Percentiles rank a stretch among this genome's conserved stretches.
Conservation (phyloP, 1,140 invertebrate species). For the Saccostrea glomerata region DNA sequence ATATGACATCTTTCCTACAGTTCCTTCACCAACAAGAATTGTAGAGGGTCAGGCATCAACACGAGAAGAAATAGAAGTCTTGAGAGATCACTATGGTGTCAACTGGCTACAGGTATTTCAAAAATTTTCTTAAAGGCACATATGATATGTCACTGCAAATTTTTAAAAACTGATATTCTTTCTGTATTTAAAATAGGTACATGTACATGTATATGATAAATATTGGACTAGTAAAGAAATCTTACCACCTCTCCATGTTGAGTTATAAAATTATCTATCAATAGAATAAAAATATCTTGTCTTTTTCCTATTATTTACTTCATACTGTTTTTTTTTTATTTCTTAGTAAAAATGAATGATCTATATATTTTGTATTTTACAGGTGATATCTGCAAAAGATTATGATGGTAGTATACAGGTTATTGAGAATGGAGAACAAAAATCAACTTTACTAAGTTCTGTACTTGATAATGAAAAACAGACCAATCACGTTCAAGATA, state of each 20-base stretch:
- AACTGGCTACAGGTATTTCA: conserved; percentile 61
- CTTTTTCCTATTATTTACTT: too few relatives aligned
- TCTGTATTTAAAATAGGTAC: too few relatives aligned
- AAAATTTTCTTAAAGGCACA: background rate
- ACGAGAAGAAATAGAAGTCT: conserved; percentile 57
- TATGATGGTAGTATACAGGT: background rate
- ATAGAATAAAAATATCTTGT: too few relatives aligned
- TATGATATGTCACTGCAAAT: background rate
- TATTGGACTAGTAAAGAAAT: too few relatives aligned
- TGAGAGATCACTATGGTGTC: conserved; percentile 63
- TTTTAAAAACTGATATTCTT: background rate
- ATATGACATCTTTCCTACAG: conserved; percentile 7
- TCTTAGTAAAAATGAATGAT: too few relatives aligned
- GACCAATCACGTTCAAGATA: conserved; percentile 18
- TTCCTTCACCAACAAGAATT: conserved; percentile 40
- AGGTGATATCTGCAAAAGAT: background rate
- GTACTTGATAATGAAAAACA: background rate
- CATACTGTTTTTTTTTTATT: too few relatives aligned
- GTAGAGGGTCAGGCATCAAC: conserved; percentile 48
- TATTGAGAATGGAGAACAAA: background rate
- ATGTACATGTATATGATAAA: too few relatives aligned
- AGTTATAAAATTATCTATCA: too few relatives aligned
- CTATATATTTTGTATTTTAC: background rate
- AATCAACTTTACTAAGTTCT: background rate
- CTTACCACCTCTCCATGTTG: too few relatives aligned